Percentiles rank a stretch among this genome's conserved stretches.
phyloP scores from a whole-genome alignment of 2,113 vertebrate species.

The Hemiprocne comata region DNA sequence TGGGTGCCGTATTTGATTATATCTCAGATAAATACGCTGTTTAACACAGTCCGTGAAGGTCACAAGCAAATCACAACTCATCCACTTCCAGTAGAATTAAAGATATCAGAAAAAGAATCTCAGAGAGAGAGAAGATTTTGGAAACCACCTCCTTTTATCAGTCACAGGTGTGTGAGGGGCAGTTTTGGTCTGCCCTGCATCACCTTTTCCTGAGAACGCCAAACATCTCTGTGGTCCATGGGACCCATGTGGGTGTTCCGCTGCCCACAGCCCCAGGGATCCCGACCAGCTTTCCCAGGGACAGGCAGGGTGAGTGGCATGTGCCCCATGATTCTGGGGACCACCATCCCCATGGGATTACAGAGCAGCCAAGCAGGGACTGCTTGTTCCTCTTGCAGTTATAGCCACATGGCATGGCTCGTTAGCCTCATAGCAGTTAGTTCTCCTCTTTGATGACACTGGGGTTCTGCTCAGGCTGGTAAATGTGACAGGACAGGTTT shows the following conservation, averaged over 20 bases:
- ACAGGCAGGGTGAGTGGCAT: too few species aligned
- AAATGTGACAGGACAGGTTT: background rate
- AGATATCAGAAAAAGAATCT: background rate
- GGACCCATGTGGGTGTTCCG: background rate
- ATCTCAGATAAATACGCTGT: background rate
- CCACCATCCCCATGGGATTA: background rate
- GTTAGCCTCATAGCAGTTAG: background rate
- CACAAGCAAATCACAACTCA: background rate
- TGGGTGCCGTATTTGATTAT: background rate
- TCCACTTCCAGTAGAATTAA: background rate
- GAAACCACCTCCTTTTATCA: background rate
- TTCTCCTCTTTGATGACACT: background rate
- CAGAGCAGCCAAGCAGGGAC: background rate
- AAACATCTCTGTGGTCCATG: fast-evolving
- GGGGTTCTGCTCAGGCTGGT: background rate
- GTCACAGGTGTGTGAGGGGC: background rate
- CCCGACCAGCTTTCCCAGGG: background rate
- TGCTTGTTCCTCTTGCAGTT: background rate
- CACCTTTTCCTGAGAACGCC: background rate
- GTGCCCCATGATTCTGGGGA: background rate
- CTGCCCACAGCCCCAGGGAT: fast-evolving
- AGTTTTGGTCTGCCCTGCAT: background rate
- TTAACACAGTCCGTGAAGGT: background rate
- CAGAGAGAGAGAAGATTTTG: background rate
- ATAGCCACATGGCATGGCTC: background rate